These are phyloP conservation scores for Psittacula echo DNA, from an alignment of 2,797 vertebrate genomes.

Conservation along the genomic window DNA sequence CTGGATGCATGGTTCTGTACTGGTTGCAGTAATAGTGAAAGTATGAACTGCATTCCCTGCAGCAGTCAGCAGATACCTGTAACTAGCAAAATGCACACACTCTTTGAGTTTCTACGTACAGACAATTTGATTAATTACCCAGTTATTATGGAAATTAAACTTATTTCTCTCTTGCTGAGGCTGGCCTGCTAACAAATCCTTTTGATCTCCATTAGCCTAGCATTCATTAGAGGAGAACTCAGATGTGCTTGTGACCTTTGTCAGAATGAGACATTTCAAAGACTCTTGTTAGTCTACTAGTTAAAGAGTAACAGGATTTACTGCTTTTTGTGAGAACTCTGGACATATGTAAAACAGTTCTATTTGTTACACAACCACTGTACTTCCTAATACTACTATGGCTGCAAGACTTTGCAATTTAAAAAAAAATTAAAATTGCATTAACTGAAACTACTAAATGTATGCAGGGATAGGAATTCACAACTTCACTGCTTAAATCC, in stretches of 20 bases:
- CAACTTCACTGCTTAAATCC: background rate
- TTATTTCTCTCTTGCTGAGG: background rate
- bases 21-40: background rate
- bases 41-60: background rate
- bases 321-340: background rate
- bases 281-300: background rate
- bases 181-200: background rate
- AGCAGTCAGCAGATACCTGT: background rate
- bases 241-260: slow-evolving; percentile 36
- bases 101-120: slow-evolving; percentile 9
- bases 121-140: slow-evolving; percentile 22
- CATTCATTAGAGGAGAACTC: background rate
- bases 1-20: background rate
- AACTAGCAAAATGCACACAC: background rate
- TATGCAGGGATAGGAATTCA: background rate
- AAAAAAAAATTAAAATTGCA: background rate
- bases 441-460: background rate
- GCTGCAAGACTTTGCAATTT: background rate
- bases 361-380: background rate
- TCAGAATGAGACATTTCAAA: slow-evolving; percentile 9
- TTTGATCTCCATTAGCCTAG: slow-evolving; percentile 23
- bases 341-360: background rate
- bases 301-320: slow-evolving; percentile 60
- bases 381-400: background rate
- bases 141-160: slow-evolving; percentile 36